phyloP scores from a whole-genome alignment of 2,888 invertebrate species.

The Tanypteryx hageni region DNA sequence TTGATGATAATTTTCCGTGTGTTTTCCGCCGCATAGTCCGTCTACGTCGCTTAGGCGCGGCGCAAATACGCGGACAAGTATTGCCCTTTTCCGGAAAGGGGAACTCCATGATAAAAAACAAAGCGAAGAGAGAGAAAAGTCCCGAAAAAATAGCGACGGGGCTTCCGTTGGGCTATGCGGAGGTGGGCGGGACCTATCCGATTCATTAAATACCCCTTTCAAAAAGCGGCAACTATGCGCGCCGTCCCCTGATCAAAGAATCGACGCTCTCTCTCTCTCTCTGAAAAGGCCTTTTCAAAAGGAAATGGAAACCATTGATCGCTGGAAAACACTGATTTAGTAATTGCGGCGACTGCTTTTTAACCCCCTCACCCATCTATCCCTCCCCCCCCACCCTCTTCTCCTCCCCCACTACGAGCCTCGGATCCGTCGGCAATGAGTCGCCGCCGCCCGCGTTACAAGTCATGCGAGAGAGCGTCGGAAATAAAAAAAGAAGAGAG shows the following conservation, averaged over 20 bases:
- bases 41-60: background rate
- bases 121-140: background rate
- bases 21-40: background rate
- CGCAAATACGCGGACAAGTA: background rate
- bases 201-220: slow-evolving; percentile 29
- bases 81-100: background rate
- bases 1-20: slow-evolving; percentile 21
- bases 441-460: background rate
- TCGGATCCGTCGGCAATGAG: slow-evolving; percentile 11
- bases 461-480: background rate
- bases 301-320: slow-evolving; percentile 21
- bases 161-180: too few relatives aligned
- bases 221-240: slow-evolving; percentile 27
- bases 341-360: slow-evolving; percentile 24
- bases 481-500: background rate
- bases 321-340: slow-evolving; percentile 26
- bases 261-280: background rate
- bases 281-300: background rate
- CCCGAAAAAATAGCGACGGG: slow-evolving; percentile 1
- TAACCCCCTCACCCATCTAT: too few relatives aligned
- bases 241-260: background rate
- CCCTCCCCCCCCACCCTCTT: too few relatives aligned
- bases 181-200: background rate
- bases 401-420: background rate
- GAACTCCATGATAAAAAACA: background rate